phyloP scores from a whole-genome alignment of 2,888 invertebrate genomes.

The Ephialtes manifestator region DNA sequence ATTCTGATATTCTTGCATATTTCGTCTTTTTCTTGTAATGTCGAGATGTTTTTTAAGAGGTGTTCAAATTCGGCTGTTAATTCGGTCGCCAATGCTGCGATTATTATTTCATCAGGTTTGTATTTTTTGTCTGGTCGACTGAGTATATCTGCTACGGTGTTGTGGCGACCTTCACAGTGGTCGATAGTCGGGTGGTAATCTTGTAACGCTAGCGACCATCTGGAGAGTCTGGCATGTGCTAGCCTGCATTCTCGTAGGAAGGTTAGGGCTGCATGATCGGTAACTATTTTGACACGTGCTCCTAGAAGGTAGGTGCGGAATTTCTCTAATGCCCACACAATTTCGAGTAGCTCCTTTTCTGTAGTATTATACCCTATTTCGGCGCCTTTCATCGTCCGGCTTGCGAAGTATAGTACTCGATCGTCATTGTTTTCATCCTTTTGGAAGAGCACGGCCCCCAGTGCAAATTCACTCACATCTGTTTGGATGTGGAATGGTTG shows the following conservation, averaged over 20 bases:
- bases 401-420: constrained; percentile 58
- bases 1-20: too few species aligned
- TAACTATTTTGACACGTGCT: constrained; percentile 53
- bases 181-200: constrained; percentile 64
- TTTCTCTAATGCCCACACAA: constrained; percentile 64
- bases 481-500: constrained; percentile 6
- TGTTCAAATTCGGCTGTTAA: too few species aligned
- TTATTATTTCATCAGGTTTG: background rate
- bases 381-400: constrained; percentile 17
- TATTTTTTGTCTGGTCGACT: constrained; percentile 22
- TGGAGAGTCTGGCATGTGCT: constrained; percentile 57
- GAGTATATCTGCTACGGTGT: constrained; percentile 57
- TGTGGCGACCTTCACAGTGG: constrained; percentile 55
- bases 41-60: background rate
- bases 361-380: constrained; percentile 58
- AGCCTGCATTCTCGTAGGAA: constrained; percentile 67
- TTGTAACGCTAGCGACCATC: constrained; percentile 70
- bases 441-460: constrained; percentile 68
- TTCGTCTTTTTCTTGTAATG: too few species aligned
- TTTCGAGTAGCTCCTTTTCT: constrained; percentile 66
- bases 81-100: too few species aligned
- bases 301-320: constrained; percentile 67
- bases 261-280: constrained; percentile 63
- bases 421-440: constrained; percentile 34
- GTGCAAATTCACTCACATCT: constrained; percentile 62